phyloP scores from a whole-genome alignment of 2,888 invertebrate species.

The Apodemia mormo region DNA sequence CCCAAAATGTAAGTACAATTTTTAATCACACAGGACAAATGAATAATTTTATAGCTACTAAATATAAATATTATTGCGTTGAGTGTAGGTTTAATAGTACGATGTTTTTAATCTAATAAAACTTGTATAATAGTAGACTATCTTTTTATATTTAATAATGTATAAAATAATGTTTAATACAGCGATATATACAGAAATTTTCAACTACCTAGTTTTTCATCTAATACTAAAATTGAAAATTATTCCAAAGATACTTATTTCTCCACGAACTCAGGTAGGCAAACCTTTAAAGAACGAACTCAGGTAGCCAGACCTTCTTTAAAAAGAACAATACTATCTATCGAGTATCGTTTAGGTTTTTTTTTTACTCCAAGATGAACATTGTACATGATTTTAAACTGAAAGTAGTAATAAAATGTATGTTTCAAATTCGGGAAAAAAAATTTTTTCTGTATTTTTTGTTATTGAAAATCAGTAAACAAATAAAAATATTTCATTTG shows the following conservation, averaged over 20 bases:
- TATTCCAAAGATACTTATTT: constrained; percentile 9
- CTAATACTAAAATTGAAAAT: constrained; percentile 12
- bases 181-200: constrained; percentile 12
- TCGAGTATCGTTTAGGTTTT: constrained; percentile 11
- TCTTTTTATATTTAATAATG: constrained; percentile 13
- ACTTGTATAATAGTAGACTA: constrained; percentile 13
- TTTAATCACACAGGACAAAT: constrained; percentile 9
- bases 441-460: constrained; percentile 3
- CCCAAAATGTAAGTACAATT: constrained; percentile 15
- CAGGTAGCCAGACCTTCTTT: constrained; percentile 15
- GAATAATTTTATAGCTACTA: constrained; percentile 13
- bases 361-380: constrained; percentile 5
- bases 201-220: constrained; percentile 13
- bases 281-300: constrained; percentile 14
- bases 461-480: constrained; percentile 10
- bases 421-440: constrained; percentile 12
- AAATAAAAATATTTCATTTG: constrained; percentile 8
- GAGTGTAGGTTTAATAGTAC: constrained; percentile 13
- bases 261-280: constrained; percentile 7
- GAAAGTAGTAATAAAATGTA: constrained; percentile 13
- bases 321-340: constrained; percentile 12
- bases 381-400: constrained; percentile 12
- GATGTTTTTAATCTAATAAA: constrained; percentile 9
- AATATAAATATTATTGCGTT: constrained; percentile 11
- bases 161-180: constrained; percentile 14